phyloP scores from a whole-genome alignment of 2,113 vertebrate genomes.

The Aptenodytes patagonicus region DNA sequence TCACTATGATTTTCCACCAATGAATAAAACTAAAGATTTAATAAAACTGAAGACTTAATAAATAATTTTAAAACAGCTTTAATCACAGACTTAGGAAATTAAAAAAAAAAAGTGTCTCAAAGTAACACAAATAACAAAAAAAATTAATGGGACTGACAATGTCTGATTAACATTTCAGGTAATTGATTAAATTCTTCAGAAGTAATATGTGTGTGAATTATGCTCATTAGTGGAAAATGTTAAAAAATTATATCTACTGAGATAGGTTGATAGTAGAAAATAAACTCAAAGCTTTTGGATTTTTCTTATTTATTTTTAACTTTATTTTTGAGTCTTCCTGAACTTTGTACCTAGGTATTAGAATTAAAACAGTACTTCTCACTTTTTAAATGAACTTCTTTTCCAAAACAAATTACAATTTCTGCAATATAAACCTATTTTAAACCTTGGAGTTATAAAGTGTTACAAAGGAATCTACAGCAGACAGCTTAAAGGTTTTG shows the following conservation, averaged over 20 bases:
- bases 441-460: neutral
- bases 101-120: neutral
- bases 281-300: neutral
- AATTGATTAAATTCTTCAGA: neutral
- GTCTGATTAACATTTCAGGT: constrained; percentile 25
- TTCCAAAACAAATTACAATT: neutral
- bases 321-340: neutral
- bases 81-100: neutral
- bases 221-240: neutral
- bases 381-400: neutral
- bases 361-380: neutral
- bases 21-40: neutral
- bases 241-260: neutral
- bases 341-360: neutral
- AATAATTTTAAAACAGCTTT: neutral
- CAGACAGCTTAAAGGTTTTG: neutral
- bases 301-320: neutral
- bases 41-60: neutral
- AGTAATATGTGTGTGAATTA: neutral
- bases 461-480: neutral
- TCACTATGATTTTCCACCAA: neutral
- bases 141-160: neutral
- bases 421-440: neutral
- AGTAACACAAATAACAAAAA: neutral
- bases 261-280: neutral